A percentile compares a stretch with the other conserved stretches of the same genome.
Conservation (phyloP, 2,797 vertebrate species). For the Trematomus bernacchii region DNA sequence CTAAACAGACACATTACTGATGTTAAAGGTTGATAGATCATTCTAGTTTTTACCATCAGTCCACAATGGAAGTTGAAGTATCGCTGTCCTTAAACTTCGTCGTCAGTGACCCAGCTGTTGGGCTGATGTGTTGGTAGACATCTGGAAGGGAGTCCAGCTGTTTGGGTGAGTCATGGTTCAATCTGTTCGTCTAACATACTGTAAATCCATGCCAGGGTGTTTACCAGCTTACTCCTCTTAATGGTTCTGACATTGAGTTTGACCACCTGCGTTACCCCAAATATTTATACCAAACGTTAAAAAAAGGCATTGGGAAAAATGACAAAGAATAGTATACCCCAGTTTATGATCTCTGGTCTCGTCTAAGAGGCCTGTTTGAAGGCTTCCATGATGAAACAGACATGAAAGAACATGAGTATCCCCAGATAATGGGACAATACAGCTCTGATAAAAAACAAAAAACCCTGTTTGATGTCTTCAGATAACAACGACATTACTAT, state of each 20-base stretch:
- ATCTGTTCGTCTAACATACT: not conserved
- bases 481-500: not conserved
- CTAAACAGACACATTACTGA: constrained; percentile 82
- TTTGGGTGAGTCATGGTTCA: not conserved
- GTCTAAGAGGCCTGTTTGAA: not conserved
- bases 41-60: constrained; percentile 56
- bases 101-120: not conserved
- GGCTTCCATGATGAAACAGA: constrained; percentile 2
- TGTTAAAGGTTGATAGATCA: constrained; percentile 75
- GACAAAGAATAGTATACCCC: not conserved
- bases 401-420: constrained; percentile 2
- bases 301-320: no score
- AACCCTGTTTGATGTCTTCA: not conserved
- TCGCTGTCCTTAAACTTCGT: constrained; percentile 49
- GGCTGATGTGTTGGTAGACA: not conserved
- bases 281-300: no score
- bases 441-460: constrained; percentile 3
- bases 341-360: not conserved
- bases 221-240: constrained; percentile 7
- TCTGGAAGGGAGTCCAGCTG: not conserved
- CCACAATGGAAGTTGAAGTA: constrained; percentile 74
- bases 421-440: not conserved
- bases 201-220: not conserved
- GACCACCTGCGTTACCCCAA: not conserved
- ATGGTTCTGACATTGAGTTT: not conserved